phyloP scores from a whole-genome alignment of 2,113 vertebrate genomes.

The Tyto alba region DNA sequence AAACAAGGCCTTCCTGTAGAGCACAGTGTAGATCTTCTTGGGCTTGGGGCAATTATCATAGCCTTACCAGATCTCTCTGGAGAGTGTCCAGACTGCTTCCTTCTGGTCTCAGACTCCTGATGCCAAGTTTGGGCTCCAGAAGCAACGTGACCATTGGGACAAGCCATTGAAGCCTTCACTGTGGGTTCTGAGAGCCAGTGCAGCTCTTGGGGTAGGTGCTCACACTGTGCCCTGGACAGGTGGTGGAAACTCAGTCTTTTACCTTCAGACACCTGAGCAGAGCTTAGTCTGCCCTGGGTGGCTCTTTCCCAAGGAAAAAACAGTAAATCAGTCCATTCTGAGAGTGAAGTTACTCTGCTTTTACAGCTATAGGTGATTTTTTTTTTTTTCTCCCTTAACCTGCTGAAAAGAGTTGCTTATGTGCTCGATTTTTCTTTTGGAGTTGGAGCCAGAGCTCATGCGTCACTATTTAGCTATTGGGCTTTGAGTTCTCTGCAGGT shows the following conservation, averaged over 20 bases:
- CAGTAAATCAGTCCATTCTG: not conserved
- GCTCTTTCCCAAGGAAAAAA: not conserved
- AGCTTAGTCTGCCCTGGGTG: not conserved
- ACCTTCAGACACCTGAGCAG: not conserved
- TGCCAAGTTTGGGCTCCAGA: not conserved
- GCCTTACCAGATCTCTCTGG: not conserved
- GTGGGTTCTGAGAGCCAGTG: not conserved
- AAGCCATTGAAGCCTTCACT: not conserved
- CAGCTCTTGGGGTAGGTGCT: not conserved
- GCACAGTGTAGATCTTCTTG: not conserved
- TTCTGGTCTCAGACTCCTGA: not conserved
- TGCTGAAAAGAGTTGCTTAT: not conserved
- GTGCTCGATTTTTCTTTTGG: not conserved
- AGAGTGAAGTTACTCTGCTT: not conserved
- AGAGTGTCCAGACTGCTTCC: not conserved
- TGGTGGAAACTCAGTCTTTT: not conserved
- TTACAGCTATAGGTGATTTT: not conserved
- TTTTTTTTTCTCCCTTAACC: not conserved
- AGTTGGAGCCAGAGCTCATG: not conserved
- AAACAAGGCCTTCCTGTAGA: not conserved
- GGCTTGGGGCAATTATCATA: not conserved
- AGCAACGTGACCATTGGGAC: fast-evolving
- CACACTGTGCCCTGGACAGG: not conserved
- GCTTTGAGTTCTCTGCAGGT: not conserved
- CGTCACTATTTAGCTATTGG: not conserved